Base-by-base conservation (phyloP, 2,888 invertebrate species). In the Mythimna pallens region DNA sequence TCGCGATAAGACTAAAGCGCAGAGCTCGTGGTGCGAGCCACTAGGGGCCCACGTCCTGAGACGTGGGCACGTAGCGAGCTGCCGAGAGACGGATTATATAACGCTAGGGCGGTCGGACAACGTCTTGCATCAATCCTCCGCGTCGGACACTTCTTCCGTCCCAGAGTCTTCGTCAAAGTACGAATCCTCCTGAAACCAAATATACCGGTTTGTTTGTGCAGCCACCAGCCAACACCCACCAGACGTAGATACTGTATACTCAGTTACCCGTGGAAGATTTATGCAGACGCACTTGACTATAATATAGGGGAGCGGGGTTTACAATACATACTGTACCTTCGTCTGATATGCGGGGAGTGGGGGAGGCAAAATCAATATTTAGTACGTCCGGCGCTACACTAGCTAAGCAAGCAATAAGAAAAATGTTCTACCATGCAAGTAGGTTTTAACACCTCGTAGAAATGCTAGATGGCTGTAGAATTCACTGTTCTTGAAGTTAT, bases 171-270 rank as follows among this genome's bases (percentile, higher is more conserved):
- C 96, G 88, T 95, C 95, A 73, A 94, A 95, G 90, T 94, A 96
- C 88, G 95, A 95, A 93, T 96, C 96, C 96, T 96, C 96, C 96
- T 96, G 96, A 93, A 96, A 96, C 85, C 93, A 96, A 94, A 96
- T 89, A 92, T 89, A 92, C 90, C 91, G 92, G 92, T 91, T 93
- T 93, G 93, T 92, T 93, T 87, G 90, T 89, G 89, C 88, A 84
- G 86, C 91, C 86, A 86, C 86, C 87, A 69, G 84, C 88, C 84
- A 73, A 72, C 76, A 72, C 80, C 82, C 80, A 89, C 91, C 92
- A 94, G 94, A 94, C 93, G 93, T 85, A 91, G 93, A 92, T 93
- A 93, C 92, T 82, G 90, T 92, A 90, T 88, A 84, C 82, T 85
- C 79, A 71, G 65, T 61, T 65, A 80, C 81, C 81, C 85, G 74